Base-by-base conservation (phyloP, 2,888 invertebrate genomes). In the Tetheella fluctuosa region DNA sequence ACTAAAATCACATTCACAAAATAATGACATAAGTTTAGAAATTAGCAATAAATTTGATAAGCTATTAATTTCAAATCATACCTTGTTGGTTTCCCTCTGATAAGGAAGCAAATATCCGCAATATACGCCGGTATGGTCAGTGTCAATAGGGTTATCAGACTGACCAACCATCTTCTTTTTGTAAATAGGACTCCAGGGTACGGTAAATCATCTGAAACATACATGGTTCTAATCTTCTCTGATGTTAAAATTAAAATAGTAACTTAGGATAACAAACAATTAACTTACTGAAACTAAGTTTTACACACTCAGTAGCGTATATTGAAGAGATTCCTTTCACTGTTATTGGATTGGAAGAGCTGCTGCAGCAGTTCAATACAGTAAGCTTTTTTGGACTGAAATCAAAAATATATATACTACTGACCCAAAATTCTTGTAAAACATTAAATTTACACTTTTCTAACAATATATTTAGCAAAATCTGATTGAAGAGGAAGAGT, bases 361-460 rank as follows among this genome's bases (percentile, higher is more conserved):
- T 97, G 57, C 98, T 97, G 76, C 97, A 97, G 85, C 97, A 97
- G 86, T 99, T 98, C 88, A 98, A 98, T 52, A 99, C 96, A 63
- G 95, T 92, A 67, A 97, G 94, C 68, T 94, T 94, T 74, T 90
- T 91, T 25, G 25, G 25, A 25, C 25, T 25, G 25, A 25, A n/a
- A n/a, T n/a, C n/a, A n/a, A n/a, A n/a, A n/a, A n/a, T n/a, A n/a
- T n/a, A n/a, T n/a, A n/a, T n/a, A n/a, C n/a, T n/a, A n/a, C n/a
- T n/a, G n/a, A n/a, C n/a, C n/a, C n/a, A n/a, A n/a, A n/a, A n/a
- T n/a, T n/a, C n/a, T n/a, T n/a, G n/a, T n/a, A n/a, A n/a, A n/a
- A n/a, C n/a, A n/a, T n/a, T n/a, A n/a, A n/a, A n/a, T n/a, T n/a
- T n/a, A n/a, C n/a, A n/a, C n/a, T n/a, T n/a, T n/a, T n/a, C n/a